phyloP scores from a whole-genome alignment of 2,888 invertebrate species.

The Tanypteryx hageni region DNA sequence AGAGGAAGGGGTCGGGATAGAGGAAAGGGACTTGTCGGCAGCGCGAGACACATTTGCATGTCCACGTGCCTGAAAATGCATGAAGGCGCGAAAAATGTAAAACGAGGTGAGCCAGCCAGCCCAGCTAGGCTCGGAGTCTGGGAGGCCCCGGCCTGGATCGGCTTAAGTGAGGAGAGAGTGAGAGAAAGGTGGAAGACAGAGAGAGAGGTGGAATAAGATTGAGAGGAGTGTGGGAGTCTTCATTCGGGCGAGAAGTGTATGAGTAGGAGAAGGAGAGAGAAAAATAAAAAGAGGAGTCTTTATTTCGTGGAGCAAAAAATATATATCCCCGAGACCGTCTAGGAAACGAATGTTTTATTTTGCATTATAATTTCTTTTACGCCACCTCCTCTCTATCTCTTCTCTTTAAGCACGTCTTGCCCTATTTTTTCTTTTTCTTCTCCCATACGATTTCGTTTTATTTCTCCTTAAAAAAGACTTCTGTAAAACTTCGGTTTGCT shows the following conservation, averaged over 20 bases:
- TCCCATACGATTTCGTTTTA: neutral
- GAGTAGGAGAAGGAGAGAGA: neutral
- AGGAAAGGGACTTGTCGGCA: neutral
- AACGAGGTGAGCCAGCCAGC: neutral
- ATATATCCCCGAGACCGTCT: neutral
- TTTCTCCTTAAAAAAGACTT: neutral
- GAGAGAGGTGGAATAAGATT: neutral
- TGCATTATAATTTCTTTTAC: conserved; percentile 27
- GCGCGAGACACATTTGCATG: conserved; percentile 53
- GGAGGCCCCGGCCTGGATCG: neutral
- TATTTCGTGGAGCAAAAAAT: conserved; percentile 45
- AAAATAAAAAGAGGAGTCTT: neutral
- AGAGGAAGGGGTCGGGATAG: neutral
- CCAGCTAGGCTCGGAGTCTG: no score
- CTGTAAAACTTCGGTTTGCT: neutral
- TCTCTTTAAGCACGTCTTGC: neutral
- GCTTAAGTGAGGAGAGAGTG: neutral
- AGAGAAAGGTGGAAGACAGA: neutral
- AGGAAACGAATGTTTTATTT: conserved; percentile 37
- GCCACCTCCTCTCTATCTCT: neutral
- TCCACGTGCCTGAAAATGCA: conserved; percentile 44
- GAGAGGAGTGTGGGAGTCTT: neutral
- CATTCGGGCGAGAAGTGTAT: neutral
- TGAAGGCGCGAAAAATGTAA: conserved; percentile 49
- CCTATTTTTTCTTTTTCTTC: neutral